Conservation (phyloP, 2,113 vertebrate genomes). For the Silurus asotus region DNA sequence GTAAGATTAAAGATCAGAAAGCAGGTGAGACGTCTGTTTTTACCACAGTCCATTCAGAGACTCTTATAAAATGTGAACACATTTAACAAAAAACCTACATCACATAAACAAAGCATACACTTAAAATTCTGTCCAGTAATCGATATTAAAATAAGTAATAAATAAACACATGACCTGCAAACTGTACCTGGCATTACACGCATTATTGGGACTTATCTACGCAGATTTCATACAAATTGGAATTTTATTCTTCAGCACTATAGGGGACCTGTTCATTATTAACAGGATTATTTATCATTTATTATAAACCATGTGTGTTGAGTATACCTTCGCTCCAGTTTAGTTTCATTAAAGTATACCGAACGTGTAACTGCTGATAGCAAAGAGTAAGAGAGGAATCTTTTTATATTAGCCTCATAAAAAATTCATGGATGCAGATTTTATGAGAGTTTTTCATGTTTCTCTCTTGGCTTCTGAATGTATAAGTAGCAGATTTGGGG, state of each 20-base stretch:
- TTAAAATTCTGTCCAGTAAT: not conserved
- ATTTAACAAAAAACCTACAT: too few species aligned
- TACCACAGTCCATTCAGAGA: not conserved
- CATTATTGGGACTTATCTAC: not conserved
- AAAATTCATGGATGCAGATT: conserved; percentile 68
- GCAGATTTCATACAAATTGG: not conserved
- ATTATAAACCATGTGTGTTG: not conserved
- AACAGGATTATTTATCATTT: not conserved
- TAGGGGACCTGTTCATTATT: not conserved
- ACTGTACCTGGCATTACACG: not conserved
- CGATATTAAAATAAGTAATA: conserved; percentile 13
- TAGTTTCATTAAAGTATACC: conserved; percentile 22
- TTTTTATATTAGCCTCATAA: conserved; percentile 55
- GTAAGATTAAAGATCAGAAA: conserved; percentile 45
- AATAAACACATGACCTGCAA: conserved; percentile 8
- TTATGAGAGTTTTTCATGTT: conserved; percentile 53
- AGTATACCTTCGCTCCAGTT: conserved; percentile 10
- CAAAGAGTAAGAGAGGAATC: not conserved
- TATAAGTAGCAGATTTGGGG: conserved; percentile 30
- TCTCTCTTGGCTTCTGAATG: conserved; percentile 34
- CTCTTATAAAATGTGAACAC: not conserved
- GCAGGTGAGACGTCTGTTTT: not conserved
- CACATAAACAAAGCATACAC: too few species aligned
- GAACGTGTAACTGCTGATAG: conserved; percentile 32
- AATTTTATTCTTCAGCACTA: not conserved